Evolutionary conservation across 2,797 vertebrate genomes (phyloP).

Genomic region (Poliocrania exsul): DNA sequence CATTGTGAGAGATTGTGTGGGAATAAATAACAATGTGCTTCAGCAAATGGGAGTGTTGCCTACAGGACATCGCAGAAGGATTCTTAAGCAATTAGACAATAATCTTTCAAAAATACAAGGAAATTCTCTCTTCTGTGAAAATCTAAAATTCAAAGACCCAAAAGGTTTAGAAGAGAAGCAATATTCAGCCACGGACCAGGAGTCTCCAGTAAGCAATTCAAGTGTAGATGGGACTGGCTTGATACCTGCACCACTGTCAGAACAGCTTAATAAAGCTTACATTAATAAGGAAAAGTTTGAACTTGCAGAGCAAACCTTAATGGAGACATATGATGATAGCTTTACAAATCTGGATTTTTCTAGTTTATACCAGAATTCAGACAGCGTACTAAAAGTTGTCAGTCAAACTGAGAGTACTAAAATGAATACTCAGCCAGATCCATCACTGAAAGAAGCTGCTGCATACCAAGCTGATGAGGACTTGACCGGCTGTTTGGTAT

Average conservation of each 20-base stretch:
- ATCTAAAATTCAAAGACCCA: constrained; percentile 33
- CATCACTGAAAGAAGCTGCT: constrained; percentile 8
- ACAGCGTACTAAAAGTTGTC: neutral
- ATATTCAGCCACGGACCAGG: neutral
- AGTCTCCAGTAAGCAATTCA: neutral
- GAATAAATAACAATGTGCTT: constrained; percentile 82
- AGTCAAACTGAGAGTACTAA: neutral
- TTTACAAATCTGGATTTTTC: neutral
- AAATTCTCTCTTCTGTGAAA: constrained; percentile 17
- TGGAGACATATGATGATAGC: neutral
- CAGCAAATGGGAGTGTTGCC: constrained; percentile 84
- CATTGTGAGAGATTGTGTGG: constrained; percentile 79
- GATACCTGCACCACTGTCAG: neutral
- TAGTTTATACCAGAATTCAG: constrained; percentile 12
- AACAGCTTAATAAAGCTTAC: neutral
- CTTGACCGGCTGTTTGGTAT: neutral
- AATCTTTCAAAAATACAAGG: constrained; percentile 56
- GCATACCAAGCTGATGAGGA: constrained; percentile 21
- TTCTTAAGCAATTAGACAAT: constrained; percentile 86
- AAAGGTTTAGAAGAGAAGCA: neutral
- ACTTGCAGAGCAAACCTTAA: neutral
- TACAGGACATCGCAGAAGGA: constrained; percentile 91
- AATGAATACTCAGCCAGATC: neutral
- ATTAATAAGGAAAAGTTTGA: neutral
- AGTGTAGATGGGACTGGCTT: neutral